Base-by-base conservation (phyloP, 1,140 invertebrate genomes). In the Ceratina australensis region DNA sequence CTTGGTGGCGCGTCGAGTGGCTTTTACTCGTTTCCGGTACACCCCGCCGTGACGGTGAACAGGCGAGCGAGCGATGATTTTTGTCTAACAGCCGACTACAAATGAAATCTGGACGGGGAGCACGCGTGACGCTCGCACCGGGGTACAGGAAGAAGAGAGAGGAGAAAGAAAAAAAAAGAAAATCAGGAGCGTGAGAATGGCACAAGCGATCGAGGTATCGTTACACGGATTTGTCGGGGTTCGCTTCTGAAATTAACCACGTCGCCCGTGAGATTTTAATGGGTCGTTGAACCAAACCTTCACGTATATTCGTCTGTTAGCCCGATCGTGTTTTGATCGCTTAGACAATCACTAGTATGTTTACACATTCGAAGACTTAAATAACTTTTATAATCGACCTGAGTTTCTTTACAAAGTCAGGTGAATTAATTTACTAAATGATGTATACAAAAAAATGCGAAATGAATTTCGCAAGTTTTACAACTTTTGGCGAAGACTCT, bases 141-240 rank as follows among this genome's bases (percentile, higher is more conserved):
- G 57, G 57, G 57, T 26, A n/a, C 24, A 12, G 18, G 18, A 63
- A 42, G 42, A 20, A 33, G 24, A 61, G 66, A 67, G 61, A 67
- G 33, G 24, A 72, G 57, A 47, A 80, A n/a, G n/a, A 20, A 33
- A 33, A 61, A 71, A 67, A 67, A 67, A 49, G 24, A 72, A 64
- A 47, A 80, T 64, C 33, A 61, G 69, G 72, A 83, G 67, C 81
- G 81, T 83, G 81, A 80, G 81, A 84, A 78, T 80, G 68, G 65
- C 80, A 80, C 71, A 73, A 57, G 18, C 56, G 68, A 57, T 69
- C 56, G 56, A 56, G 28, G 28, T 59, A 76, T 68, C 64, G 73
- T 66, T 13, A 33, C 1, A 47, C 33, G 33, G 15, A 68, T 75
- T 75, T 50, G 24, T n/a, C 54, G 22, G n/a, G 42, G 20, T 67